Conservation (phyloP, 2,113 vertebrate genomes). For the Microtus pennsylvanicus region DNA sequence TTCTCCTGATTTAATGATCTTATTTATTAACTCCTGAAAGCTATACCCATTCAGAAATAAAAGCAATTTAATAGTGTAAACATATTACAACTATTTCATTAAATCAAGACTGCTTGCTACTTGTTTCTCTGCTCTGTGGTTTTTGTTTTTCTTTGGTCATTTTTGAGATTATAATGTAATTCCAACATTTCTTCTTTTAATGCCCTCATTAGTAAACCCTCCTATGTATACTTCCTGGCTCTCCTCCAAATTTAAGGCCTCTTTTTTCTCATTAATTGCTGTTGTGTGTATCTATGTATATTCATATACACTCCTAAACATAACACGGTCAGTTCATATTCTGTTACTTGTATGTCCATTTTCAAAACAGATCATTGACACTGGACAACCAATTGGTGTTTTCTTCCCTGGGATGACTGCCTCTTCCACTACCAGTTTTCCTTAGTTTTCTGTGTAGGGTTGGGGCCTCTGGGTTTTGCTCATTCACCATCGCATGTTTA, state of each 20-base stretch:
- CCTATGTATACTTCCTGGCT: background rate
- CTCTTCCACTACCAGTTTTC: background rate
- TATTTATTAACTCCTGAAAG: constrained; percentile 32
- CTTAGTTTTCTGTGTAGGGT: background rate
- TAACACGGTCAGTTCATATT: too few species aligned
- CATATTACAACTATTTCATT: background rate
- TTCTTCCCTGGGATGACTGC: background rate
- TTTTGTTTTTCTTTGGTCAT: background rate
- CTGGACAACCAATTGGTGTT: background rate
- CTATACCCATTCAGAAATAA: background rate
- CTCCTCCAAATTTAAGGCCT: background rate
- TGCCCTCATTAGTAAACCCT: background rate
- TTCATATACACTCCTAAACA: background rate
- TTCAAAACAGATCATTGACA: background rate
- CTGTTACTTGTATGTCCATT: background rate
- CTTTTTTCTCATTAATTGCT: background rate
- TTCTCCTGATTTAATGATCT: background rate
- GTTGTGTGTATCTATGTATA: background rate
- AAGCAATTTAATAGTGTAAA: background rate
- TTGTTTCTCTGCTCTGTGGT: background rate
- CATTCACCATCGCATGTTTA: too few species aligned
- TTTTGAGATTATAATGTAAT: background rate
- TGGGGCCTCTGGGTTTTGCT: background rate
- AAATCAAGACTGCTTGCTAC: background rate
- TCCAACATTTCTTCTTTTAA: background rate